phyloP scores from a whole-genome alignment of 2,888 invertebrate species.

The Latheticus oryzae region DNA sequence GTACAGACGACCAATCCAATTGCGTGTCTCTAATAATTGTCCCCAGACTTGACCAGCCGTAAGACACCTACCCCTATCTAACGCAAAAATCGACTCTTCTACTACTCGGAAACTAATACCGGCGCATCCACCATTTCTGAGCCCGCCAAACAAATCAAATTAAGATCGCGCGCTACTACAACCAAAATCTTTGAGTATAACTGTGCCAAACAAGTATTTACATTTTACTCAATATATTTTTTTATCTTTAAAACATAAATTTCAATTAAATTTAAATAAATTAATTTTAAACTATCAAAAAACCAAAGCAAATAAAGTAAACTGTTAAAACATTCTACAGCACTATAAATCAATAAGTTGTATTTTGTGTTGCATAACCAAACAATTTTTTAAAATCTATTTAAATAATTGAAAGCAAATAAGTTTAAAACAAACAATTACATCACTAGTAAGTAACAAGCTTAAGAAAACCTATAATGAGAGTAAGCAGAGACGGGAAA shows the following conservation, averaged over 20 bases:
- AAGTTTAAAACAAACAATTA: constrained; percentile 4
- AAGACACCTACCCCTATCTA: constrained; percentile 40
- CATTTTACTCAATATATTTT: constrained; percentile 31
- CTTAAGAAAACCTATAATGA: constrained; percentile 4
- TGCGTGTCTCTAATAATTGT: constrained; percentile 51
- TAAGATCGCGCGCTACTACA: neutral
- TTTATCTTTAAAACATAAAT: neutral
- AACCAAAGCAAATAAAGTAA: constrained; percentile 10
- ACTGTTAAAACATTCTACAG: too few relatives aligned
- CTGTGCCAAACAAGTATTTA: constrained; percentile 26
- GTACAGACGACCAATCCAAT: constrained; percentile 57
- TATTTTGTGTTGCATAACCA: constrained; percentile 32
- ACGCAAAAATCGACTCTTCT: constrained; percentile 27
- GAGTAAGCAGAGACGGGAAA: too few relatives aligned
- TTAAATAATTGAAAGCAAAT: constrained; percentile 10
- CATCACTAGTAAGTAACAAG: constrained; percentile 3
- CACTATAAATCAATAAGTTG: constrained; percentile 31
- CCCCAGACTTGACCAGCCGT: constrained; percentile 46
- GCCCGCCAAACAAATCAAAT: constrained; percentile 2
- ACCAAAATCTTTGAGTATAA: constrained; percentile 21
- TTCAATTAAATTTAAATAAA: constrained; percentile 2
- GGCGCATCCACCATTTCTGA: constrained; percentile 42
- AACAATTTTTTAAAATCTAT: too few relatives aligned
- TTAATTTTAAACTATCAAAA: neutral
- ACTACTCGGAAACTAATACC: constrained; percentile 8